phyloP scores from a whole-genome alignment of 2,113 vertebrate species.

The Zapus hudsonius region DNA sequence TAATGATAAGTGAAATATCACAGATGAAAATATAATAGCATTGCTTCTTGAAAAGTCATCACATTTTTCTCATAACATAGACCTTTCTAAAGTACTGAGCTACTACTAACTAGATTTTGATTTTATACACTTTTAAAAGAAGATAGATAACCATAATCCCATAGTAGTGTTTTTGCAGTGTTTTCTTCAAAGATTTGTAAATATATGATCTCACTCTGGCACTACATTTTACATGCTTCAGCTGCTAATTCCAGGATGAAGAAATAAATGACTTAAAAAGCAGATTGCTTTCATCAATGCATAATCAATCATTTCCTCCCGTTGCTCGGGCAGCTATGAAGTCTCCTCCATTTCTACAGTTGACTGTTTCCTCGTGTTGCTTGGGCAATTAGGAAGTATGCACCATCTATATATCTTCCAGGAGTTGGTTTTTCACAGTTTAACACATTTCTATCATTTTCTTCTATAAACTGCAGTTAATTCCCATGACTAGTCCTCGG shows the following conservation, averaged over 20 bases:
- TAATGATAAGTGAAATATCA: neutral
- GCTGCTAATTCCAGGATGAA: neutral
- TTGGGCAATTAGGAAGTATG: neutral
- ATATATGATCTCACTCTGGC: neutral
- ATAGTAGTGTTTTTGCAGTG: neutral
- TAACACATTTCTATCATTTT: constrained; percentile 11
- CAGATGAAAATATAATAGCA: neutral
- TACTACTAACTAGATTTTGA: neutral
- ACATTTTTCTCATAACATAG: neutral
- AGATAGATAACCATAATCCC: neutral
- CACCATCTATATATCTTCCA: neutral
- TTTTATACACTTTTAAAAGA: neutral
- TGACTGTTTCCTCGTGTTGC: neutral
- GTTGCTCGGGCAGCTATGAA: too few relatives aligned
- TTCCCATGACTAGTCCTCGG: neutral
- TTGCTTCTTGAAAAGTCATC: neutral
- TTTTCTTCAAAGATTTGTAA: constrained; percentile 7
- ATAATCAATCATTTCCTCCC: too few relatives aligned
- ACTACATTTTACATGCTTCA: neutral
- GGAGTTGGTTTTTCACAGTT: constrained; percentile 1
- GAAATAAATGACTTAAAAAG: too few relatives aligned
- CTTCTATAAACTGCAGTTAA: neutral
- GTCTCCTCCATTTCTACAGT: too few relatives aligned
- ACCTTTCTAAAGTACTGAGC: neutral
- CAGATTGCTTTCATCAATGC: too few relatives aligned